Conservation (phyloP, 1,140 invertebrate species). For the Papilio aristodemus region DNA sequence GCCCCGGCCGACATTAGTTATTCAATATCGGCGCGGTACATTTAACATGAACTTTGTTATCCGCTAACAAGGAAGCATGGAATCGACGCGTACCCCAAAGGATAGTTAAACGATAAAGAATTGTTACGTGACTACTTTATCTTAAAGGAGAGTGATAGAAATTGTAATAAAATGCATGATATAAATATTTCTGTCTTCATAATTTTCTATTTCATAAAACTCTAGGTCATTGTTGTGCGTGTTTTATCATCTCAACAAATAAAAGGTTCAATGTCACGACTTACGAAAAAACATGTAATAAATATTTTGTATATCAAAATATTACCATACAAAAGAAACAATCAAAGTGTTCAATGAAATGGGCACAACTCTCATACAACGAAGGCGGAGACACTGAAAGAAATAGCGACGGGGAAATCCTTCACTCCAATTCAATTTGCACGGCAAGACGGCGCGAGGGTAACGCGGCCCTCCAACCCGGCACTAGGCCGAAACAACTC, state of each 20-base stretch:
- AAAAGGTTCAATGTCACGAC: not conserved
- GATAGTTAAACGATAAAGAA: not conserved
- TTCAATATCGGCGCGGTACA: slow-evolving; percentile 37
- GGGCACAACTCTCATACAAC: not conserved
- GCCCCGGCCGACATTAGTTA: slow-evolving; percentile 44
- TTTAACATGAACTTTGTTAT: slow-evolving; percentile 33
- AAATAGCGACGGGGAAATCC: slow-evolving; percentile 39
- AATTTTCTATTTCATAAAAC: too few species aligned
- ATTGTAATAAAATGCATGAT: not conserved
- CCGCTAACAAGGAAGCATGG: slow-evolving; percentile 4
- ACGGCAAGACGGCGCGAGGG: slow-evolving; percentile 50
- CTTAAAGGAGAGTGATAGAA: too few species aligned
- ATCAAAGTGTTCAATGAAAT: not conserved
- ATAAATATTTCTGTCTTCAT: not conserved
- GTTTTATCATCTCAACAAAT: too few species aligned
- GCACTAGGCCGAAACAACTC: slow-evolving; percentile 73
- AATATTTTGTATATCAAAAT: slow-evolving; percentile 10
- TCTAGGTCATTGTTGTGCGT: too few species aligned
- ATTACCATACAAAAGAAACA: slow-evolving; percentile 1
- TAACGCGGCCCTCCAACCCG: slow-evolving; percentile 46
- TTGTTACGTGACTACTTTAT: not conserved
- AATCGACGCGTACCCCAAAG: not conserved
- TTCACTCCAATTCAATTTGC: slow-evolving; percentile 63
- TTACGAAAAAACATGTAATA: not conserved
- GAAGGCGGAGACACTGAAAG: slow-evolving; percentile 1